Conservation (phyloP, 2,797 vertebrate species). For the Coregonus sp. region DNA sequence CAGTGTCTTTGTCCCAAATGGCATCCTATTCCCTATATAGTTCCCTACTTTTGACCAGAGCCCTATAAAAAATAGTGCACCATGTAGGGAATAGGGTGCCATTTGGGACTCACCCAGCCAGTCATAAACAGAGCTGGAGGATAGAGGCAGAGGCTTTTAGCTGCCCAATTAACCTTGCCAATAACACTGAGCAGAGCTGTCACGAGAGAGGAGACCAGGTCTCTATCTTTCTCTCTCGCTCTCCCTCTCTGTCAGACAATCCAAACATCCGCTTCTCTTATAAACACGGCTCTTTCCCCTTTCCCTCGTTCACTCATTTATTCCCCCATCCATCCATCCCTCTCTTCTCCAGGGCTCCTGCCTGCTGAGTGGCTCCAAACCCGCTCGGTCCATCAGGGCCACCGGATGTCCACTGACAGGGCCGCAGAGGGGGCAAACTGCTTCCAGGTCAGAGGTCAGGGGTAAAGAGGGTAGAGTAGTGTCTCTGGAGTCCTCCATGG, state of each 20-base stretch:
- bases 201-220: constrained; percentile 21
- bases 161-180: constrained; percentile 63
- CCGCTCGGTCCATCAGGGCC: constrained; percentile 43
- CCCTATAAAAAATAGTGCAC: neutral
- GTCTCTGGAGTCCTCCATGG: constrained; percentile 41
- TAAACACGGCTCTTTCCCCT: constrained; percentile 61
- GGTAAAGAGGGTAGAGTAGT: constrained; percentile 48
- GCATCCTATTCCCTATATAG: neutral
- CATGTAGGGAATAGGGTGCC: neutral
- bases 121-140: constrained; percentile 46
- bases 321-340: constrained; percentile 5
- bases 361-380: constrained; percentile 63
- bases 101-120: constrained; percentile 41
- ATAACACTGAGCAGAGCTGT: constrained; percentile 62
- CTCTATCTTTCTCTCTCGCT: constrained; percentile 34
- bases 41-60: neutral
- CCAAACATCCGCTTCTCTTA: constrained; percentile 70
- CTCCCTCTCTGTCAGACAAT: constrained; percentile 45
- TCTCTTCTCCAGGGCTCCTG: neutral
- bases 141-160: constrained; percentile 47
- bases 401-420: constrained; percentile 68
- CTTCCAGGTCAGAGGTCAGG: constrained; percentile 60
- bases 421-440: constrained; percentile 47
- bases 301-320: constrained; percentile 40
- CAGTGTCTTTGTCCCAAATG: neutral